These are phyloP conservation scores for Stegastes partitus DNA, from an alignment of 2,113 vertebrate genomes.

Conservation along the genomic window DNA sequence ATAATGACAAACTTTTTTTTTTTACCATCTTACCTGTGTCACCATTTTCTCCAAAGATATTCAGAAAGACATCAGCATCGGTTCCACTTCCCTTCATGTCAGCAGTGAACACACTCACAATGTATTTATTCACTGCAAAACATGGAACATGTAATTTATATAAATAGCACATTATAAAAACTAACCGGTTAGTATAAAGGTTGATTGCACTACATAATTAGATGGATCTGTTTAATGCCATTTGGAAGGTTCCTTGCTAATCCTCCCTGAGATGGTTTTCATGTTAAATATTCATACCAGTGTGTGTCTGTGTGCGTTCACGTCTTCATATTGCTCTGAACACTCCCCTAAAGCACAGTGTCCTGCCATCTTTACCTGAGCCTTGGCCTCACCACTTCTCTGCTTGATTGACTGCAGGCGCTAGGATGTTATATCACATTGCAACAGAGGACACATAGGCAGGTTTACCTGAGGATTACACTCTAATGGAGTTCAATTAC, in stretches of 20 bases:
- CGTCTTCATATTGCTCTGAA: not conserved
- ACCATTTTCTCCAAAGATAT: slow-evolving; percentile 95
- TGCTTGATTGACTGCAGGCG: slow-evolving; percentile 48
- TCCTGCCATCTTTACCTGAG: slow-evolving; percentile 11
- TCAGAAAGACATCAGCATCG: slow-evolving; percentile 96
- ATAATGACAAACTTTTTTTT: not conserved
- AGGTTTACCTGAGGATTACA: slow-evolving; percentile 52
- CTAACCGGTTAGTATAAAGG: not conserved
- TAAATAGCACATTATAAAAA: not conserved
- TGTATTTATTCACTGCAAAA: slow-evolving; percentile 94
- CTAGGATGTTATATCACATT: slow-evolving; percentile 60
- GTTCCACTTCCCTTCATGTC: slow-evolving; percentile 95
- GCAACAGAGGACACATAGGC: slow-evolving; percentile 33
- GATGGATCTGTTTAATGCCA: not conserved
- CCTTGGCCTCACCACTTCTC: not conserved
- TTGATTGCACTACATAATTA: not conserved
- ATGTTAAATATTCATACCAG: slow-evolving; percentile 67
- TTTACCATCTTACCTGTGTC: slow-evolving; percentile 89
- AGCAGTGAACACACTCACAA: slow-evolving; percentile 94
- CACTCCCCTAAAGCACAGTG: slow-evolving; percentile 27
- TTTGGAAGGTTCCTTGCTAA: not conserved
- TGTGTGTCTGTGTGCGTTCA: slow-evolving; percentile 3
- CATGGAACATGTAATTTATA: slow-evolving; percentile 28
- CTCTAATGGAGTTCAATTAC: slow-evolving; percentile 56
- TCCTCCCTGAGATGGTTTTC: slow-evolving; percentile 36